These are phyloP conservation scores for Epiperipatus broadwayi DNA, from an alignment of 2,888 invertebrate species.

Conservation along the genomic window DNA sequence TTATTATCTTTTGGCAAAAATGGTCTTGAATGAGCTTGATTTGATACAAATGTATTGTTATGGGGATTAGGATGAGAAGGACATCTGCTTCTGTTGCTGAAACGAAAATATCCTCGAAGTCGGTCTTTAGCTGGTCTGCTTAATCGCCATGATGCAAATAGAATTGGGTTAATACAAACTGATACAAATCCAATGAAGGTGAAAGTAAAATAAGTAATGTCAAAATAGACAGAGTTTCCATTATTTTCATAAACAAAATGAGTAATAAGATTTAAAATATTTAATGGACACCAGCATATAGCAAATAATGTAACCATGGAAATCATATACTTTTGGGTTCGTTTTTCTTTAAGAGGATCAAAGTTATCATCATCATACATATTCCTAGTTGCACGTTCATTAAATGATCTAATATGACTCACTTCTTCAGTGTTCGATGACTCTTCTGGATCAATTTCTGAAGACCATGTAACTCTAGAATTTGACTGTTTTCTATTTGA, in stretches of 20 bases:
- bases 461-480: slow-evolving; percentile 17
- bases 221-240: slow-evolving; percentile 44
- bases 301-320: slow-evolving; percentile 45
- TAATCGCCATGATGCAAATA: slow-evolving; percentile 44
- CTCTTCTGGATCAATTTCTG: slow-evolving; percentile 16
- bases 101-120: too few relatives aligned
- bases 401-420: too few relatives aligned
- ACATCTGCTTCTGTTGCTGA: too few relatives aligned
- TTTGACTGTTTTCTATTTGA: slow-evolving; percentile 15
- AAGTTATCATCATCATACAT: slow-evolving; percentile 24
- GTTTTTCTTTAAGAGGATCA: slow-evolving; percentile 37
- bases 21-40: too few relatives aligned
- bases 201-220: slow-evolving; percentile 45
- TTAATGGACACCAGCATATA: slow-evolving; percentile 45
- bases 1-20: too few relatives aligned
- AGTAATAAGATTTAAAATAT: slow-evolving; percentile 40
- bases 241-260: slow-evolving; percentile 46
- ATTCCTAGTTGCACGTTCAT: too few relatives aligned
- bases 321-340: slow-evolving; percentile 45
- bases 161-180: slow-evolving; percentile 42
- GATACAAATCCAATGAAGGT: slow-evolving; percentile 51
- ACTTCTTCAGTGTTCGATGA: slow-evolving; percentile 20
- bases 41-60: too few relatives aligned
- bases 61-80: too few relatives aligned
- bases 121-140: slow-evolving; percentile 27